Evolutionary conservation across 2,797 vertebrate species (phyloP).

Genomic region (Galago senegalensis): DNA sequence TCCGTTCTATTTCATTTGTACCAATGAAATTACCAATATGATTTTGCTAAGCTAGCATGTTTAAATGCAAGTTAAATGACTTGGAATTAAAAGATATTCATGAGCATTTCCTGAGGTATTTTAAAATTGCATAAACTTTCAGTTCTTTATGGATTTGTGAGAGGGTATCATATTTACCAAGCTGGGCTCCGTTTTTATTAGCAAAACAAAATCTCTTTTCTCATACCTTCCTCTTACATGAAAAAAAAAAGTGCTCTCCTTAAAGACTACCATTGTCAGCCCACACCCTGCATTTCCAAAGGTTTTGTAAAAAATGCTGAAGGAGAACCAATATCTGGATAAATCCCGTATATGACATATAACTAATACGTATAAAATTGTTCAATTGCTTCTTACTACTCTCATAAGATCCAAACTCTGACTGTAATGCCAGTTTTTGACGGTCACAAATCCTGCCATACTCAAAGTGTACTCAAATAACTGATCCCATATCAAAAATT

Average conservation of each 20-base stretch:
- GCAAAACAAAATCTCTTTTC: conserved; percentile 51
- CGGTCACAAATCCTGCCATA: not conserved
- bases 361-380: not conserved
- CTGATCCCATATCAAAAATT: not conserved
- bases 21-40: conserved; percentile 37
- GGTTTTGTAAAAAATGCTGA: not conserved
- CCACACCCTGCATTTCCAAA: not conserved
- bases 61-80: conserved; percentile 74
- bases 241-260: not conserved
- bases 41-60: conserved; percentile 63
- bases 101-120: conserved; percentile 68
- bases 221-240: not conserved
- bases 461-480: not conserved
- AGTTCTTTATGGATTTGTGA: conserved; percentile 66
- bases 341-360: not conserved
- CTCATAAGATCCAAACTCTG: not conserved
- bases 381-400: not conserved
- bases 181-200: conserved; percentile 23
- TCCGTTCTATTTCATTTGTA: conserved; percentile 55
- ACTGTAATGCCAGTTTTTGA: not conserved
- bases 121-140: conserved; percentile 63
- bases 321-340: not conserved
- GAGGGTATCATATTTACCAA: conserved; percentile 45
- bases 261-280: not conserved
- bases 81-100: conserved; percentile 73